Evolutionary conservation across 2,113 vertebrate species (phyloP), one percentile per base, ranked within the genome.

Genomic region (Chascanopsetta lugubris): DNA sequence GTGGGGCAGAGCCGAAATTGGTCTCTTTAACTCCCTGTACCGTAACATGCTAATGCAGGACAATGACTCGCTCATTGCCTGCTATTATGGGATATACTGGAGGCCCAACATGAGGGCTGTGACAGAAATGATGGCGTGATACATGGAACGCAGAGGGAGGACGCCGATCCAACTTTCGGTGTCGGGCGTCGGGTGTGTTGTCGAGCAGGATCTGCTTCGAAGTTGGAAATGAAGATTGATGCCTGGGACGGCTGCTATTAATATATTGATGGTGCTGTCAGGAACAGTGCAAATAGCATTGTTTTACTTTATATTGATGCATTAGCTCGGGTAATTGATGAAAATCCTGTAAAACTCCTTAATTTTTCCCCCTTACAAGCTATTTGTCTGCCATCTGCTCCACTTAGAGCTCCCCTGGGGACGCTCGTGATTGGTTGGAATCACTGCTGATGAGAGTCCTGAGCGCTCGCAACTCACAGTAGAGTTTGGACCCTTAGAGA

Each of bases 391-490:
- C 87, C 89, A 89, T 89, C 87, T 90, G 89, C 79, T 90, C 77
- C 65, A 77, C 60, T 71, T 82, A 68, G 61, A 45, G 61, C 72
- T 86, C 84, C 84, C 86, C 43, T 47, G 86, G 81, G 85, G 74
- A 82, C 32, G 68, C 65, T 75, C 38, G 56, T 87, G 75, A 89
- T 88, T 65, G 69, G 79, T 70, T 85, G 78, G 81, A 90, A 89
- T 91, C 78, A 87, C 75, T 94, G 94, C 94, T 96, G 95, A 82
- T 79, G 75, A 84, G 64, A 75, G 74, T 71, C 72, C 59, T 48
- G 53, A 64, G 68, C 58, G 72, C 61, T 75, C 49, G 34, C 43
- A 55, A 67, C 38, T 51, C 36, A 27, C 34, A 32, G 43, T 43
- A 38, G 17, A 60, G 54, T 58, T 38, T 21, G 36, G 47, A 64